Conservation (phyloP, 2,797 vertebrate species). For the Anguilla obscura region DNA sequence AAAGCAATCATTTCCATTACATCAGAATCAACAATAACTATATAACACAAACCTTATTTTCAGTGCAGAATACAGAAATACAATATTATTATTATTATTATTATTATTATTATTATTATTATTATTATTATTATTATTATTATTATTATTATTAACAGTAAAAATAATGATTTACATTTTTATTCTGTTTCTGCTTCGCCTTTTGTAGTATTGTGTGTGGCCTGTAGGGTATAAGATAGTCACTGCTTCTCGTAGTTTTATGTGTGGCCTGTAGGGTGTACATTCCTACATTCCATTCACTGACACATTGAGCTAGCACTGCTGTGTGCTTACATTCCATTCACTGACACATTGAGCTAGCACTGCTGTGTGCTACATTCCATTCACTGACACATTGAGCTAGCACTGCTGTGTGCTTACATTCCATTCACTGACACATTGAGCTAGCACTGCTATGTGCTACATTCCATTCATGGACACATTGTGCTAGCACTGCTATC, state of each 20-base stretch:
- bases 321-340: not conserved
- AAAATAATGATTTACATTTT: slow-evolving; percentile 58
- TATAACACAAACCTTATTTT: no score
- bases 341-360: not conserved
- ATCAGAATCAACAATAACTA: not conserved
- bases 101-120: no score
- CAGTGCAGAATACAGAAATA: no score
- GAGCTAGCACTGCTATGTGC: not conserved
- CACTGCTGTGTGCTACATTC: not conserved
- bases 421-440: not conserved
- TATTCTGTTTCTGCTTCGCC: slow-evolving; percentile 36
- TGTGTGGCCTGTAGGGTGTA: not conserved
- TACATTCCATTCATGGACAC: not conserved
- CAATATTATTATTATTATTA: no score
- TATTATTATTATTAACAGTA: no score
- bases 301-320: not conserved
- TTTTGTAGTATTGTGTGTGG: not conserved
- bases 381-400: not conserved
- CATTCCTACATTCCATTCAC: not conserved
- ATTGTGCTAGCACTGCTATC: no score
- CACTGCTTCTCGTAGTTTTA: not conserved
- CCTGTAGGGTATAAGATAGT: not conserved
- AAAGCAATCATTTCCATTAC: not conserved
- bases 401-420: not conserved
- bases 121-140: no score